These are phyloP conservation scores for Australoheros facetus DNA, from an alignment of 2,797 vertebrate species.

Conservation along the genomic window DNA sequence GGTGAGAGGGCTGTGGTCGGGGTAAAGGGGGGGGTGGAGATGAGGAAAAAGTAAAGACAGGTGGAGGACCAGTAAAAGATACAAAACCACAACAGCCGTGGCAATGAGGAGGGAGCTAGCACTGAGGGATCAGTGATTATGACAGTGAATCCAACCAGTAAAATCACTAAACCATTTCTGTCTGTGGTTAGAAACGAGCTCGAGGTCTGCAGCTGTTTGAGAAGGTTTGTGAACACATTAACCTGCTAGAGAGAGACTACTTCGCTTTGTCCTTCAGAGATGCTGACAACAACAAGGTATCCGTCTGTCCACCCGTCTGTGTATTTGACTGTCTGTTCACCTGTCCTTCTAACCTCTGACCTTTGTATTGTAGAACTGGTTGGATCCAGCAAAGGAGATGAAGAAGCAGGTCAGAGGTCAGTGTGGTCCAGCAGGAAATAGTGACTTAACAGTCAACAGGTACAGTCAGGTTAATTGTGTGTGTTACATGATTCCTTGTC, in stretches of 20 bases:
- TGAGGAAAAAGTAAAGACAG: not conserved
- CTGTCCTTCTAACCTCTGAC: not conserved
- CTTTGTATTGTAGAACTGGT: slow-evolving; percentile 87
- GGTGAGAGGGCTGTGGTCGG: slow-evolving; percentile 70
- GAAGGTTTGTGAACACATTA: slow-evolving; percentile 93
- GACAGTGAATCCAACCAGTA: not conserved
- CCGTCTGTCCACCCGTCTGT: not conserved
- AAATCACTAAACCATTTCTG: not conserved
- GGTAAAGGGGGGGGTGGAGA: not conserved
- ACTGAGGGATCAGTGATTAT: too few species aligned
- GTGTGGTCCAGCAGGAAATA: slow-evolving; percentile 28
- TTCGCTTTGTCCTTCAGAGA: slow-evolving; percentile 91
- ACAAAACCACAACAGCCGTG: not conserved
- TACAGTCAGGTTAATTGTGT: not conserved
- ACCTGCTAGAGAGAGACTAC: slow-evolving; percentile 96
- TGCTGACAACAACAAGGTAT: slow-evolving; percentile 92
- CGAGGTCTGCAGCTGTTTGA: slow-evolving; percentile 89
- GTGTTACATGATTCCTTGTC: not conserved
- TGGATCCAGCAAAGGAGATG: slow-evolving; percentile 95
- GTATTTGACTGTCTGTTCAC: not conserved
- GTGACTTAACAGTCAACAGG: not conserved
- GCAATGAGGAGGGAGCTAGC: not conserved
- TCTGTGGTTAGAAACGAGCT: slow-evolving; percentile 78
- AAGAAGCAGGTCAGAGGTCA: slow-evolving; percentile 98
- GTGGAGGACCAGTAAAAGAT: not conserved